Evolutionary conservation across 2,888 invertebrate species (phyloP), one percentile per base, ranked within the genome.

Genomic region (Rapana venosa): DNA sequence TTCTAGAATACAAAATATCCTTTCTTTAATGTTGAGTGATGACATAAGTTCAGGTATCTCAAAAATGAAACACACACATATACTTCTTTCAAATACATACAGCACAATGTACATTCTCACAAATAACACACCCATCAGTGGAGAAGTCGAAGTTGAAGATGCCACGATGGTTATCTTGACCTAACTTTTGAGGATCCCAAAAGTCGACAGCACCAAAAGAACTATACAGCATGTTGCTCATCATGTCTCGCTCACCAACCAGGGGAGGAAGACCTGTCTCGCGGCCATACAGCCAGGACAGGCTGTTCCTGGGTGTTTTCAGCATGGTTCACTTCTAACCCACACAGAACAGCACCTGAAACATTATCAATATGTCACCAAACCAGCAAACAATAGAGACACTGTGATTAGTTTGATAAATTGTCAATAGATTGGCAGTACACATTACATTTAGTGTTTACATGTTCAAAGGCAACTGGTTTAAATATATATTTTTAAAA

Each of bases 191-290:
- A 11, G 95, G 94, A 77, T 94, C 93, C 94, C 94, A 95, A 17
- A 92, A 93, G 81, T 93, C 92, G 22, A 93, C 91, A 30, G 92
- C 92, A 88, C 93, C 91, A 36, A 94, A 92, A 58, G 90, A 90
- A 15, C 93, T 87, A 77, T 92, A 92, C 74, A 92, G 96, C 98
- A 97, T 26, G 97, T 97, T 86, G 97, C 97, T 94, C 98, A 98
- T 58, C 98, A 96, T 91, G 97, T 97, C 94, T 97, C 97, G 93
- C 97, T 97, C 93, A 98, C 97, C 97, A 1, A 97, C 95, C 22
- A 97, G 97, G 36, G 90, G 88, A 36, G 74, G 74, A n/a, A 81
- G 32, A 8, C 93, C 93, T 8, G 91, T 79, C 77, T 93, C 92
- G 17, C 93, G 90, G n/a, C 89, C 88, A 56, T 88, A 89, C 35